Base-by-base conservation (phyloP, 2,888 invertebrate species). In the Clusia tigrina region DNA sequence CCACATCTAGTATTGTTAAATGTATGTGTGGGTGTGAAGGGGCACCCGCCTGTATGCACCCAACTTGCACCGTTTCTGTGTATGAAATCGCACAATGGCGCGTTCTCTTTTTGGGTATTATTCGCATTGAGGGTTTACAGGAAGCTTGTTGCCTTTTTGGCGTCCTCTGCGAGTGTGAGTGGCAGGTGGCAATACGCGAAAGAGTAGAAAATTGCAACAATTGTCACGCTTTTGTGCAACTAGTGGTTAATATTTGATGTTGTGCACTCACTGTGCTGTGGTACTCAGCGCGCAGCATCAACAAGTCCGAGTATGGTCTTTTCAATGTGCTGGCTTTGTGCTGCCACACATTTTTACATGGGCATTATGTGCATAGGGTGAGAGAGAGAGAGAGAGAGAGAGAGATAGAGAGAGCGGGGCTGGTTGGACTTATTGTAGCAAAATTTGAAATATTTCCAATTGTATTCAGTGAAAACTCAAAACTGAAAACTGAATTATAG, bases 181-280 rank as follows among this genome's bases (percentile, higher is more conserved):
- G 42, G 42, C n/a, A n/a, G 42, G 42, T n/a, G 9, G 6, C 42
- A 5, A 17, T 17, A 42, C 15, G 12, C 15, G 2, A 42, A 15
- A 42, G n/a, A n/a, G 42, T 6, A 42, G 42, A 5, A 42, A 42
- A 42, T 42, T 42, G 42, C 42, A 42, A 42, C 42, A 10, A 56
- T 67, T 67, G 63, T 56, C 64, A 24, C 55, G 46, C 37, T 48
- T 60, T 25, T 24, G 65, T 70, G 77, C 74, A 74, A 74, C 74
- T 74, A 70, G 74, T 74, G 74, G 74, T 74, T 74, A 74, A 74
- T 74, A 74, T 74, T 74, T 74, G 77, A 77, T 74, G 66, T 62
- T 69, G 42, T 65, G 65, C 69, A 61, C 20, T 2, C 52, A 12
- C n/a, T 42, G 9, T 42, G 10, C 42, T 42, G 9, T 42, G 6